Conservation (phyloP, 92 coral and sea anemone species). For the Palythoa grandiflora region DNA sequence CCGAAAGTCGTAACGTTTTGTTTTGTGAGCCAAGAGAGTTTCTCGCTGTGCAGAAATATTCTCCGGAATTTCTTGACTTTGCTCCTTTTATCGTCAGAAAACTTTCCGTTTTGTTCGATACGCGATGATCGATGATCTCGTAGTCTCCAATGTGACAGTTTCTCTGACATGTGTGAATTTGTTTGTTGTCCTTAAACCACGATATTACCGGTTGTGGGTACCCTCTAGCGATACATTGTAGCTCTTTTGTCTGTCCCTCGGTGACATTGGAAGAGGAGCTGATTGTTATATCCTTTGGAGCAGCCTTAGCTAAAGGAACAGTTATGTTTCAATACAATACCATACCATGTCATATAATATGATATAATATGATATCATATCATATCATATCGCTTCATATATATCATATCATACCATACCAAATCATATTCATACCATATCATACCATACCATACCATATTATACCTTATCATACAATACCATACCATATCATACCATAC, state of each 20-base stretch:
- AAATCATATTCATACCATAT: too few relatives aligned
- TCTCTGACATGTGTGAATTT: constrained; percentile 5
- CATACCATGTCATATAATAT: too few relatives aligned
- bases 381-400: too few relatives aligned
- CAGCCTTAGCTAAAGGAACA: constrained; percentile 7
- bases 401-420: too few relatives aligned
- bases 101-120: neutral
- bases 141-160: neutral
- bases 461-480: too few relatives aligned
- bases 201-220: constrained; percentile 43
- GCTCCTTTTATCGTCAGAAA: constrained; percentile 22
- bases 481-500: too few relatives aligned
- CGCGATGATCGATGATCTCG: neutral
- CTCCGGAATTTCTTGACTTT: constrained; percentile 42
- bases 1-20: constrained; percentile 6
- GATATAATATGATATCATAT: too few relatives aligned
- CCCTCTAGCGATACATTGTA: constrained; percentile 38
- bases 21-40: constrained; percentile 45
- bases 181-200: constrained; percentile 54
- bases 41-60: constrained; percentile 49
- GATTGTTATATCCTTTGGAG: neutral
- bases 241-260: neutral
- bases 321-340: too few relatives aligned
- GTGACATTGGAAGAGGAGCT: neutral
- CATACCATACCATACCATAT: too few relatives aligned